Base-by-base conservation (phyloP, 1,140 invertebrate genomes). In the Drosophila prosaltans region DNA sequence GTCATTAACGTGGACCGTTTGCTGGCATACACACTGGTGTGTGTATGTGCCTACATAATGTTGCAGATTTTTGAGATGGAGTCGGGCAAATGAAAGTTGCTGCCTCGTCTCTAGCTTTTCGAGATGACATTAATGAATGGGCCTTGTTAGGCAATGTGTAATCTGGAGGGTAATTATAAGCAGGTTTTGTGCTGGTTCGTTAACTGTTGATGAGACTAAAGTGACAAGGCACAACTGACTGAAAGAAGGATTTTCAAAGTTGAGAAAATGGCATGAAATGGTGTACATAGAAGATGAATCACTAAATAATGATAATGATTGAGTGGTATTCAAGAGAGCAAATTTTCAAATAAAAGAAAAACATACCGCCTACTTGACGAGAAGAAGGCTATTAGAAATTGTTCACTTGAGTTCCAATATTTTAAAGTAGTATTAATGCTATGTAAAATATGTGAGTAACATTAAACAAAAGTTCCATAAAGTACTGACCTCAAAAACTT, bases 151-250 rank as follows among this genome's bases (percentile, higher is more conserved):
- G 57, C 57, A 59, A 59, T 59, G 57, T 59, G 57, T 59, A 59
- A 59, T 59, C 57, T 59, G 57, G 57, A 59, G 57, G 57, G 57
- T 59, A 59, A 59, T 59, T 59, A 59, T 59, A 59, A 59, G 57
- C 57, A 59, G 57, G 57, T 59, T 59, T 59, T 59, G 57, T 59
- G 57, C 57, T 59, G 57, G 57, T 59, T 59, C 57, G 57, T 59
- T 59, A 59, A 59, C 57, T 59, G 36, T 32, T 59, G 57, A 59
- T 59, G 57, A 39, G 32, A 21, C 57, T 59, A 32, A 59, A 59
- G 57, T 59, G 57, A 59, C 57, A 59, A 21, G 32, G 45, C 45
- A 51, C 21, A 51, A 51, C 45, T 24, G 8, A 51, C 21, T 51
- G 45, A 51, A 9, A 10, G 45, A 51, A 51, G 45, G 45, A 51